phyloP scores from a whole-genome alignment of 2,113 vertebrate genomes.

The Dinomys branickii region DNA sequence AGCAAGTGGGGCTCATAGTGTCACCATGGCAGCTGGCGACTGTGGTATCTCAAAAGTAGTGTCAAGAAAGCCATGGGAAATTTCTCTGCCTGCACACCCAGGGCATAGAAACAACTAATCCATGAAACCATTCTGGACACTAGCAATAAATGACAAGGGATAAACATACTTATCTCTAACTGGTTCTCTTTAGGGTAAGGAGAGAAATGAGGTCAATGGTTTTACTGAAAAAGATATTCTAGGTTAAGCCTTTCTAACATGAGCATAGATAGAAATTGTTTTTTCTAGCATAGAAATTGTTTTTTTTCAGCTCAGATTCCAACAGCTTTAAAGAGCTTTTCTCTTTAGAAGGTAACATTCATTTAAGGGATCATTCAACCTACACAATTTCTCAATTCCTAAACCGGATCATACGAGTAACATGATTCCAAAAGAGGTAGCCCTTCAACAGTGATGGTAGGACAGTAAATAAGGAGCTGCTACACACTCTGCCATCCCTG shows the following conservation, averaged over 20 bases:
- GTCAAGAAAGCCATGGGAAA: slow-evolving; percentile 27
- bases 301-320: slow-evolving; percentile 74
- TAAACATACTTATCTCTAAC: slow-evolving; percentile 72
- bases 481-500: not conserved
- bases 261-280: slow-evolving; percentile 76
- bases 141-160: slow-evolving; percentile 64
- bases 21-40: not conserved
- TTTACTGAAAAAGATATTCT: slow-evolving; percentile 78
- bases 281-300: slow-evolving; percentile 76
- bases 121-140: slow-evolving; percentile 5
- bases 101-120: slow-evolving; percentile 19
- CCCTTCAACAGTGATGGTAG: not conserved
- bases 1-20: not conserved
- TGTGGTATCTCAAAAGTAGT: slow-evolving; percentile 1
- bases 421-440: slow-evolving; percentile 59
- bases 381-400: slow-evolving; percentile 66
- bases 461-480: slow-evolving; percentile 41
- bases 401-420: slow-evolving; percentile 71
- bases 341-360: slow-evolving; percentile 67
- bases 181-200: slow-evolving; percentile 71
- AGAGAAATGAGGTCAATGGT: slow-evolving; percentile 80
- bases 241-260: slow-evolving; percentile 76
- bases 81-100: not conserved
- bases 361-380: slow-evolving; percentile 70
- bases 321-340: slow-evolving; percentile 75